phyloP scores from a whole-genome alignment of 2,113 vertebrate genomes.

The Crotalus viridis region DNA sequence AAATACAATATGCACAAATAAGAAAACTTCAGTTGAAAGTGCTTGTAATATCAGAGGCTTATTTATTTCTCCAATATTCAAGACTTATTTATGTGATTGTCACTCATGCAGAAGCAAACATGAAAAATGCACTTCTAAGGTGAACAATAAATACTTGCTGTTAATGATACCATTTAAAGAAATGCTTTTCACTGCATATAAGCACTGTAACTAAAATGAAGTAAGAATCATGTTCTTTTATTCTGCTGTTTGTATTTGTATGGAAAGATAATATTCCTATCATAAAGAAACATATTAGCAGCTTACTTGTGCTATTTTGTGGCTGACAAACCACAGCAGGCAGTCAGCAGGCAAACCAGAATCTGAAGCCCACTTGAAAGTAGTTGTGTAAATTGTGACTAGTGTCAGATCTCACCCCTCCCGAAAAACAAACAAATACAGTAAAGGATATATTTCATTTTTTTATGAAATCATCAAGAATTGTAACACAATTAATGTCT shows the following conservation, averaged over 20 bases:
- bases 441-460: background rate
- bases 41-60: background rate
- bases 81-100: background rate
- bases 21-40: background rate
- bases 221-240: background rate
- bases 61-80: background rate
- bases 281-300: background rate
- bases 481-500: background rate
- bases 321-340: background rate
- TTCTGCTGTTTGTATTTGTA: background rate
- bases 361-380: background rate
- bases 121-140: background rate
- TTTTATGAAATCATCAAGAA: background rate
- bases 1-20: background rate
- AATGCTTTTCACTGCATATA: background rate
- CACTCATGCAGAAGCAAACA: background rate
- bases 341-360: background rate
- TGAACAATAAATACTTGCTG: background rate
- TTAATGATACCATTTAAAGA: background rate
- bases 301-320: background rate
- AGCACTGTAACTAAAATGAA: background rate
- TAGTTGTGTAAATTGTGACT: background rate
- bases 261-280: background rate
- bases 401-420: background rate
- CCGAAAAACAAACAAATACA: background rate